Evolutionary conservation across 2,888 invertebrate genomes (phyloP).

Genomic region (Flabesymbios commensalis): DNA sequence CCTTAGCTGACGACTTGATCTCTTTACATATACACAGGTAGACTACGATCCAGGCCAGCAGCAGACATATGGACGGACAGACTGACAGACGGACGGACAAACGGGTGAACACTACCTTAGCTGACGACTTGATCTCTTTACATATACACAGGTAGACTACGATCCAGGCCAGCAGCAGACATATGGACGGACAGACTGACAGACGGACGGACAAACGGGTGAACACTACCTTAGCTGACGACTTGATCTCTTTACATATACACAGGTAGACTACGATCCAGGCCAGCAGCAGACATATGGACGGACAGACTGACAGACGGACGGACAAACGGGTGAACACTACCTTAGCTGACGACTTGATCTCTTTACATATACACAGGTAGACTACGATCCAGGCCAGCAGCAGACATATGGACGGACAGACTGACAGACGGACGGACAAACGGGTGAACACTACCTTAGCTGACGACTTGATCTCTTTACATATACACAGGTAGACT

Average conservation of each 20-base stretch:
- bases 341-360: conserved; percentile 61
- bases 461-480: conserved; percentile 60
- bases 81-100: too few species aligned
- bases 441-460: too few species aligned
- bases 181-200: too few species aligned
- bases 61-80: too few species aligned
- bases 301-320: too few species aligned
- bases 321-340: too few species aligned
- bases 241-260: conserved; percentile 61
- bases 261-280: conserved; percentile 62
- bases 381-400: conserved; percentile 61
- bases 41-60: conserved; percentile 60
- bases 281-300: conserved; percentile 57
- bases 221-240: conserved; percentile 62
- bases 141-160: conserved; percentile 62
- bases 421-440: too few species aligned
- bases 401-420: conserved; percentile 57
- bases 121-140: conserved; percentile 61
- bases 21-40: conserved; percentile 63
- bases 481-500: conserved; percentile 62
- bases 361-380: conserved; percentile 62
- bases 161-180: conserved; percentile 59
- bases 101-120: too few species aligned
- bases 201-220: too few species aligned
- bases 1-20: conserved; percentile 61